phyloP scores from a whole-genome alignment of 2,888 invertebrate genomes.

The Tetragonisca angustula region DNA sequence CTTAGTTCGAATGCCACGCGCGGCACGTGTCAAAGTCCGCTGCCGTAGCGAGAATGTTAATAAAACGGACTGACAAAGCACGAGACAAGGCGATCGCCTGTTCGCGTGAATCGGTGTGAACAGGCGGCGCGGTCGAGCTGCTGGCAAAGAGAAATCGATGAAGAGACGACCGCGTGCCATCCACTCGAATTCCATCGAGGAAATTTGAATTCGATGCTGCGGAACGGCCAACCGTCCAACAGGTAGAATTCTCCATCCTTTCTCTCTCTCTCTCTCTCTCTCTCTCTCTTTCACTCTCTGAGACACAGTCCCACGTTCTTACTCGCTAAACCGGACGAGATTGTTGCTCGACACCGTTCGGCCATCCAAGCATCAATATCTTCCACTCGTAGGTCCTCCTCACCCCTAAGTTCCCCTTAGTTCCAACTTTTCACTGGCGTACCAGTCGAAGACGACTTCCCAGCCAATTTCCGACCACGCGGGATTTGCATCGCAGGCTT shows the following conservation, averaged over 20 bases:
- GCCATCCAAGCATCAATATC: slow-evolving; percentile 13
- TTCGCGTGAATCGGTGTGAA: no score
- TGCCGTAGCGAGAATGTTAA: no score
- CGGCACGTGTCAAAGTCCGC: no score
- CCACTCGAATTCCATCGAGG: slow-evolving; percentile 5
- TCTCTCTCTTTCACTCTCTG: neutral
- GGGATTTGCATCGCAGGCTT: slow-evolving; percentile 62
- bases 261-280: neutral
- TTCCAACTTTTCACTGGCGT: slow-evolving; percentile 2
- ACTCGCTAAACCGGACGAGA: slow-evolving; percentile 16
- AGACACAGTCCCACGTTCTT: slow-evolving; percentile 15
- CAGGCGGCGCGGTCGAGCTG: no score
- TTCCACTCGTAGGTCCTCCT: slow-evolving; percentile 4
- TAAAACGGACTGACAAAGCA: neutral
- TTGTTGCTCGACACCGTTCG: slow-evolving; percentile 27
- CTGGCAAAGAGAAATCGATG: slow-evolving; percentile 13
- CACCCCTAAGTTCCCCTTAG: neutral
- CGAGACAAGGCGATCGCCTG: neutral
- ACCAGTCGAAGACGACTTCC: slow-evolving; percentile 39
- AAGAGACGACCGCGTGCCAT: neutral
- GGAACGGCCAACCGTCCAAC: slow-evolving; percentile 32
- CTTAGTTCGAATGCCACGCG: no score
- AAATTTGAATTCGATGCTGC: slow-evolving; percentile 40
- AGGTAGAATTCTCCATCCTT: slow-evolving; percentile 32
- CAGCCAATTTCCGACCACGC: slow-evolving; percentile 40